Evolutionary conservation across 1,140 invertebrate genomes (phyloP).

Genomic region (Leptinotarsa texana): DNA sequence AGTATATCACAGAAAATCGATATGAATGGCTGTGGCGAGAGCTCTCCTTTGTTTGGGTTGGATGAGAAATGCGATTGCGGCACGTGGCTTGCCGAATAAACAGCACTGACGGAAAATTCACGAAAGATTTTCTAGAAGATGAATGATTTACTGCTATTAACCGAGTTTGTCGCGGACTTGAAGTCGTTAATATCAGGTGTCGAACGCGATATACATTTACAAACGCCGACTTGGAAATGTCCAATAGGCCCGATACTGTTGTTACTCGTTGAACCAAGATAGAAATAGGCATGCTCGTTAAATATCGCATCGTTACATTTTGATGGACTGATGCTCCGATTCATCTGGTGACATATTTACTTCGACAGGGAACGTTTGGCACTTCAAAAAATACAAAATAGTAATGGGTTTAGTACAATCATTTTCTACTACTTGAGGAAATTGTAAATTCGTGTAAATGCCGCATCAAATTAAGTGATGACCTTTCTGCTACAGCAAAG

Average conservation of each 20-base stretch:
- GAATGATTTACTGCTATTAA: too few relatives aligned
- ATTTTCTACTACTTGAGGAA: too few relatives aligned
- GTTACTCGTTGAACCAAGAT: constrained; percentile 44
- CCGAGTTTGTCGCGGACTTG: too few relatives aligned
- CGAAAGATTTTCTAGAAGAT: too few relatives aligned
- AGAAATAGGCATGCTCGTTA: constrained; percentile 33
- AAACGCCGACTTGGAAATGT: constrained; percentile 19
- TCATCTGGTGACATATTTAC: constrained; percentile 28
- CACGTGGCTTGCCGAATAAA: constrained; percentile 37
- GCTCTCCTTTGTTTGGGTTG: constrained; percentile 54
- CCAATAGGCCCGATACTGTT: constrained; percentile 35
- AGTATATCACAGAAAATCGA: constrained; percentile 57
- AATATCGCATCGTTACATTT: constrained; percentile 39
- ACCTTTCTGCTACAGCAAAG: too few relatives aligned
- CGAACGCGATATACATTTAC: neutral
- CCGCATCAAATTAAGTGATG: too few relatives aligned
- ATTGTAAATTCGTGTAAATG: too few relatives aligned
- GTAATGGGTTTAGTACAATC: too few relatives aligned
- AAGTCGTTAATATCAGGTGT: too few relatives aligned
- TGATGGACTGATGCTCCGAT: constrained; percentile 44
- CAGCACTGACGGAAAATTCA: neutral
- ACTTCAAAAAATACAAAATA: neutral
- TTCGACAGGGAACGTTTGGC: neutral
- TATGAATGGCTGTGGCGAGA: constrained; percentile 54
- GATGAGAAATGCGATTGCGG: constrained; percentile 52